phyloP scores from a whole-genome alignment of 2,888 invertebrate species.

The Apamea sordens region DNA sequence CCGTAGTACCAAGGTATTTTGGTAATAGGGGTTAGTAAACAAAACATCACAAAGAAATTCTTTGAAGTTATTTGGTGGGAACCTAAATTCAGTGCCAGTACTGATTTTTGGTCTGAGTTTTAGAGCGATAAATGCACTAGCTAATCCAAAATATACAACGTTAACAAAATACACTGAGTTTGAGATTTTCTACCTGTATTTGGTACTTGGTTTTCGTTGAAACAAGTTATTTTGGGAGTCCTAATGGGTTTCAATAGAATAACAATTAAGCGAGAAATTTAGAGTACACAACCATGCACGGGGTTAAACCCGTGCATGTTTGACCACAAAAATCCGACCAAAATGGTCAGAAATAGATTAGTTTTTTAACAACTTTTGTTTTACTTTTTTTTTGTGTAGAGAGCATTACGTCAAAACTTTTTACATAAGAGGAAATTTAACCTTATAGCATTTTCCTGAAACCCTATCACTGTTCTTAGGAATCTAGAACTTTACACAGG shows the following conservation, averaged over 20 bases:
- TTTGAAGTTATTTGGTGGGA: slow-evolving; percentile 20
- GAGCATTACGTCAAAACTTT: slow-evolving; percentile 21
- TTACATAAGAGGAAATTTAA: not conserved
- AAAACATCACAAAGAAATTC: slow-evolving; percentile 51
- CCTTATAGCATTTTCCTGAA: not conserved
- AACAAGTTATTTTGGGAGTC: not conserved
- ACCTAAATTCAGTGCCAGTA: slow-evolving; percentile 27
- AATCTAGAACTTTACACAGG: not conserved
- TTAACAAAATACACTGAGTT: not conserved
- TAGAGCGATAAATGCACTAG: not conserved
- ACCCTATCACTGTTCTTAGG: not conserved
- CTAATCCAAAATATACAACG: not conserved
- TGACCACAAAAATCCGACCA: not conserved
- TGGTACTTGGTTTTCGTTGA: not conserved
- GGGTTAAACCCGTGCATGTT: not conserved
- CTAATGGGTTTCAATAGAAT: not conserved
- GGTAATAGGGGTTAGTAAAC: slow-evolving; percentile 43
- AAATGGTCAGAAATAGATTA: not conserved
- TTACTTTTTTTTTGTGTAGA: not conserved
- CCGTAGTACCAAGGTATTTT: slow-evolving; percentile 37
- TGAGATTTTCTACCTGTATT: not conserved
- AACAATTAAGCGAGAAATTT: not conserved
- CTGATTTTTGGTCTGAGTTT: not conserved
- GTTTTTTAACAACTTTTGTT: not conserved
- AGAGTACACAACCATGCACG: no score